Percentiles rank a stretch among this genome's conserved stretches.
These are phyloP conservation scores for Drosophila navojoa DNA, from an alignment of 1,140 invertebrate species.

Conservation along the genomic window DNA sequence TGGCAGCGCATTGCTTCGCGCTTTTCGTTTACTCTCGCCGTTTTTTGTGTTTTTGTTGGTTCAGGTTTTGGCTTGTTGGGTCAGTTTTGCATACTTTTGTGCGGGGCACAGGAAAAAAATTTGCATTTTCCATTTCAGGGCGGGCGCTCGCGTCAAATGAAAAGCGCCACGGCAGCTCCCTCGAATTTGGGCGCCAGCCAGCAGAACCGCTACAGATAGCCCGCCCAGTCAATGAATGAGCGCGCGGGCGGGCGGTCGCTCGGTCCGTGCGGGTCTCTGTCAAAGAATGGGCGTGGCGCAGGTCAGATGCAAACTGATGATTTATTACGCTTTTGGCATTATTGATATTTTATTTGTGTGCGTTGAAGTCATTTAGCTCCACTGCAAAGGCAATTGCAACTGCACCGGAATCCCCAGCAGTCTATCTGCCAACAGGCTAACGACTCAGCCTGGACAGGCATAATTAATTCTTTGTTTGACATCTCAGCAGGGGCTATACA, in stretches of 20 bases:
- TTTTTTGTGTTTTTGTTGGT: conserved; percentile 6
- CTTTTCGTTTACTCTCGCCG: background rate
- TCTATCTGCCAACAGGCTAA: background rate
- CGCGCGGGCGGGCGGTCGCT: no score
- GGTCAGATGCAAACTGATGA: conserved; percentile 42
- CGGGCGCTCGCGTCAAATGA: conserved; percentile 54
- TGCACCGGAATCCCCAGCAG: conserved; percentile 3
- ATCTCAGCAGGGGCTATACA: background rate
- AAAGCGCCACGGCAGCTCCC: conserved; percentile 29
- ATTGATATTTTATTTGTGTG: conserved; percentile 78
- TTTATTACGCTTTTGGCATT: conserved; percentile 71
- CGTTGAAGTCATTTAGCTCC: conserved; percentile 67
- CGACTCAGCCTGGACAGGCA: background rate
- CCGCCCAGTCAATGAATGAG: conserved; percentile 15
- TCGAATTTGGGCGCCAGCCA: background rate
- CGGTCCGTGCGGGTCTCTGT: no score
- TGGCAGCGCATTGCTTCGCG: conserved; percentile 2
- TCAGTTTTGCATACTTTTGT: conserved; percentile 74
- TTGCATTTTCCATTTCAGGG: conserved; percentile 73
- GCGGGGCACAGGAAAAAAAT: conserved; percentile 61
- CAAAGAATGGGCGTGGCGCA: background rate
- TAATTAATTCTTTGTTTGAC: conserved; percentile 26
- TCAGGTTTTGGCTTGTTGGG: conserved; percentile 27
- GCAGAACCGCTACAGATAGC: background rate
- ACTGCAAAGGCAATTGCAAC: conserved; percentile 21